Evolutionary conservation across 1,140 invertebrate species (phyloP).

Genomic region (Batillaria attramentaria): DNA sequence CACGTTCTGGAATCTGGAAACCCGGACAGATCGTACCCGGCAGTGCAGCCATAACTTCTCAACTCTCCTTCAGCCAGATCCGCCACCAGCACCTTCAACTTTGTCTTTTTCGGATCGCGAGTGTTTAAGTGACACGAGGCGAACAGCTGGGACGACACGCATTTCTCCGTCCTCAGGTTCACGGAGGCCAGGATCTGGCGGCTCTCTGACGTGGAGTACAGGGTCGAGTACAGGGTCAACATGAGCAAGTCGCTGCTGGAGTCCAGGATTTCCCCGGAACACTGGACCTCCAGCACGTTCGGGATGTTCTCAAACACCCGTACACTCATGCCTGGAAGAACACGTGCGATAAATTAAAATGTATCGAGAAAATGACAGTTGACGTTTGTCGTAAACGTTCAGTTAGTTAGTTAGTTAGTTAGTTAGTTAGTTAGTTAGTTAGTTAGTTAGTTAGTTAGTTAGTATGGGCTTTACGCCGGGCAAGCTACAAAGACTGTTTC

Average conservation of each 20-base stretch:
- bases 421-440: too few relatives aligned
- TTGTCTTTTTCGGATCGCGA: not conserved
- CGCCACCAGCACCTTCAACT: slow-evolving; percentile 9
- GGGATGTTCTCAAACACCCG: slow-evolving; percentile 9
- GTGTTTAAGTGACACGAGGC: slow-evolving; percentile 15
- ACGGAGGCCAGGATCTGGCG: slow-evolving; percentile 13
- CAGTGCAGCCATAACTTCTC: slow-evolving; percentile 12
- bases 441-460: too few relatives aligned
- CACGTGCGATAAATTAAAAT: not conserved
- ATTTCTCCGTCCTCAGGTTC: slow-evolving; percentile 23
- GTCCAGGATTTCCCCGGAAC: slow-evolving; percentile 9
- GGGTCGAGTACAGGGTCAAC: slow-evolving; percentile 12
- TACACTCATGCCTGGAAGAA: not conserved
- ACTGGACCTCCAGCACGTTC: slow-evolving; percentile 15
- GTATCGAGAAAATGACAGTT: not conserved
- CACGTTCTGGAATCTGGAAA: slow-evolving; percentile 15
- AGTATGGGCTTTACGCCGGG: too few relatives aligned
- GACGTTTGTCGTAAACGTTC: too few relatives aligned
- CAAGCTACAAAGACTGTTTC: too few relatives aligned
- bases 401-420: too few relatives aligned
- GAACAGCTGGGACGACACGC: slow-evolving; percentile 10
- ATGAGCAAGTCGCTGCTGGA: slow-evolving; percentile 22
- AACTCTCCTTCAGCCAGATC: not conserved
- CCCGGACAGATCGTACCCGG: slow-evolving; percentile 4
- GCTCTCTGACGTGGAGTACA: too few relatives aligned